phyloP scores from a whole-genome alignment of 2,113 vertebrate genomes.

The Loxodonta africana region DNA sequence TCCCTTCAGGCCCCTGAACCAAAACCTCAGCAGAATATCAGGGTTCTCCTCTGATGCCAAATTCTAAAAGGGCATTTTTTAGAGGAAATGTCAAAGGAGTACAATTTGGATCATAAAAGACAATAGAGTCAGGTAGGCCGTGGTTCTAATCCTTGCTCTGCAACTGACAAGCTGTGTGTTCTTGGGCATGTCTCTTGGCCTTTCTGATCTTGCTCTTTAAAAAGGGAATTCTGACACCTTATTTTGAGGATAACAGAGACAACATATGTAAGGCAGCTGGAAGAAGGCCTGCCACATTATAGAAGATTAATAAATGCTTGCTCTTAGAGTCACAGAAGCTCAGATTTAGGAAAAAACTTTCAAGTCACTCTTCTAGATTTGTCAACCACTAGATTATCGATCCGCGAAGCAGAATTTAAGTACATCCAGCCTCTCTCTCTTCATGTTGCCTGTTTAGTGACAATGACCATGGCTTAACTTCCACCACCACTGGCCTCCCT shows the following conservation, averaged over 20 bases:
- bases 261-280: neutral
- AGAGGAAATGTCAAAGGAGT: neutral
- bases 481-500: neutral
- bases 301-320: neutral
- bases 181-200: neutral
- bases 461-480: too few relatives aligned
- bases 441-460: neutral
- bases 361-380: neutral
- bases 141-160: neutral
- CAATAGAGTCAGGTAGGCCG: neutral
- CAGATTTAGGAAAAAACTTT: neutral
- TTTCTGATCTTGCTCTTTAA: neutral
- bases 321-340: neutral
- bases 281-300: neutral
- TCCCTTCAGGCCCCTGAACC: neutral
- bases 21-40: neutral
- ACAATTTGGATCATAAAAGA: neutral
- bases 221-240: neutral
- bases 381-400: neutral
- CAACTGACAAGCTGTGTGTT: neutral
- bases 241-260: neutral
- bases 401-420: neutral
- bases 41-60: neutral
- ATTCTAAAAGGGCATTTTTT: neutral
- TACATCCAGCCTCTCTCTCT: neutral